These are phyloP conservation scores for Fistularia tabacaria DNA, from an alignment of 2,797 vertebrate genomes.

Conservation along the genomic window DNA sequence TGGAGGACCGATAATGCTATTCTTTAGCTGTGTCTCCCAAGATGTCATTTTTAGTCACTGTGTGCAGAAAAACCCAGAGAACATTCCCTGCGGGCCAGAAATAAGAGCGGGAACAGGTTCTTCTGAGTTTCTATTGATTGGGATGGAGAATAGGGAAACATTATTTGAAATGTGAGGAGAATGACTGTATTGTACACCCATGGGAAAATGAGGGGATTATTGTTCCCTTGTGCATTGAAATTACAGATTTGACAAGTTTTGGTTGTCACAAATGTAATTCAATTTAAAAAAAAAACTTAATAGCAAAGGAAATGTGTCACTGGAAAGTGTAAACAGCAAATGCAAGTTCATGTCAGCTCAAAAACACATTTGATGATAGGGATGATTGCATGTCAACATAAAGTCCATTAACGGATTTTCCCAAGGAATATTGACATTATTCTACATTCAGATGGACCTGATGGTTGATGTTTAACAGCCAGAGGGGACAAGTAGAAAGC, in stretches of 20 bases:
- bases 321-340: constrained; percentile 15
- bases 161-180: constrained; percentile 66
- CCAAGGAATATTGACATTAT: constrained; percentile 33
- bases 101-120: constrained; percentile 33
- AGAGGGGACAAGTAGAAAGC: constrained; percentile 40
- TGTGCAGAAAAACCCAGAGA: constrained; percentile 7
- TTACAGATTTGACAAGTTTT: constrained; percentile 24
- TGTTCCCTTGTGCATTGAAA: constrained; percentile 37
- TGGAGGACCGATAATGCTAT: constrained; percentile 14
- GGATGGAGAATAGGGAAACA: constrained; percentile 40
- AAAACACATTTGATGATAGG: constrained; percentile 9
- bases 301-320: constrained; percentile 9
- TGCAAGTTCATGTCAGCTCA: neutral
- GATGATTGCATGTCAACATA: constrained; percentile 36
- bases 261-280: constrained; percentile 18
- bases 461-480: constrained; percentile 46
- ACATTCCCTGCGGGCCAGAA: constrained; percentile 29
- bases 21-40: constrained; percentile 2
- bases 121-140: constrained; percentile 46
- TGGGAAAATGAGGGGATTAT: constrained; percentile 63
- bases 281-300: constrained; percentile 8
- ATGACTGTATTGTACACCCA: constrained; percentile 65
- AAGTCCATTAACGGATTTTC: constrained; percentile 44
- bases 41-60: constrained; percentile 15
- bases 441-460: constrained; percentile 22